Evolutionary conservation across 2,888 invertebrate genomes (phyloP), one percentile per base, ranked within the genome.

Genomic region (Erannis defoliaria): DNA sequence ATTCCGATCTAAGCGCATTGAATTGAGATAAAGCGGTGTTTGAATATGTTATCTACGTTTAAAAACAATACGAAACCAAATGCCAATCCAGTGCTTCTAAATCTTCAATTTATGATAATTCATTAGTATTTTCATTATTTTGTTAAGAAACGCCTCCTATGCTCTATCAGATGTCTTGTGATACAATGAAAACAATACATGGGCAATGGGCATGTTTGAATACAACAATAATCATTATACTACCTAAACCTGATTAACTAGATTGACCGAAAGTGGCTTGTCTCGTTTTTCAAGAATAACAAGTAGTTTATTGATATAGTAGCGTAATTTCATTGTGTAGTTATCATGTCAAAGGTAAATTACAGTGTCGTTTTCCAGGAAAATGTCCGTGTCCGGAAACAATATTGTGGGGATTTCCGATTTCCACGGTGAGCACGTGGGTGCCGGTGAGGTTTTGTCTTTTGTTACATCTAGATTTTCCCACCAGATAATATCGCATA

Each of bases 401-500:
- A 83, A 88, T 86, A 86, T 85, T 75, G 72, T 81, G 76, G 90
- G 91, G 82, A 90, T 90, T 91, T 90, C 91, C 92, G 88, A 90
- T 88, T 89, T 86, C 83, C 85, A 86, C 81, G 81, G 56, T 14
- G 45, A 37, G 38, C 51, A 48, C 64, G 54, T 77, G 75, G 76
- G 66, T 68, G 73, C 76, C 71, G 74, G 70, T 73, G 77, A 73
- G 72, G 75, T 77, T 78, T 56, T 45, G 51, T 81, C 82, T 84
- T 84, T 90, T 88, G 85, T 86, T 73, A 78, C 61, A 72, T 75
- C 75, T 76, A 68, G 73, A 81, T 81, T 85, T 86, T 89, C 90
- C 78, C 89, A 89, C 78, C 80, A 78, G 70, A 79, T 85, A 84
- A 81, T 82, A 62, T 73, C 68, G 68, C n/a, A 14, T 51, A 29